A percentile compares a stretch with the other conserved stretches of the same genome.
These are phyloP conservation scores for Bostrychus sinensis DNA, from an alignment of 2,113 vertebrate species.

Conservation along the genomic window DNA sequence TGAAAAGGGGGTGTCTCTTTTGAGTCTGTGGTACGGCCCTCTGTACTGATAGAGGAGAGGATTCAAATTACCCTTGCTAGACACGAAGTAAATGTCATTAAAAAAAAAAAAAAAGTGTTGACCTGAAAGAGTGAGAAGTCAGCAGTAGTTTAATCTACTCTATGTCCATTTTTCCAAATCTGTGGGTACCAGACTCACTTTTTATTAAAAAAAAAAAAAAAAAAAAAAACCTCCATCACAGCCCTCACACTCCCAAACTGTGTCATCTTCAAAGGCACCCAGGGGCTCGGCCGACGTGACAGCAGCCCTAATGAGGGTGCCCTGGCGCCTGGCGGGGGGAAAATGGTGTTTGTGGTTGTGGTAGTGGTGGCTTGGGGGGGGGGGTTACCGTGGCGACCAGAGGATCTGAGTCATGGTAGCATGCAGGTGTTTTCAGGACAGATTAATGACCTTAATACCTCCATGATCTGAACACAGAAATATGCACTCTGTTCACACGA, in stretches of 20 bases:
- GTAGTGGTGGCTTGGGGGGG: neutral
- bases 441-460: slow-evolving; percentile 32
- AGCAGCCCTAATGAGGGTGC: slow-evolving; percentile 71
- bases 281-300: slow-evolving; percentile 65
- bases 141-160: no score
- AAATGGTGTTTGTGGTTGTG: no score
- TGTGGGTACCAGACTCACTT: neutral
- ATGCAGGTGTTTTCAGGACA: slow-evolving; percentile 55
- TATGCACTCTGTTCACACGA: neutral
- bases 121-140: no score
- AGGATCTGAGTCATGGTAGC: slow-evolving; percentile 70
- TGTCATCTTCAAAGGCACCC: slow-evolving; percentile 74
- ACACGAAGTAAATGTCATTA: no score
- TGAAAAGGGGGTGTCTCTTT: no score
- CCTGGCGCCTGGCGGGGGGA: slow-evolving; percentile 65
- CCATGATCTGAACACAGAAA: neutral
- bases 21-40: no score
- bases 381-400: slow-evolving; percentile 63
- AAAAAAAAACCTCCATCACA: neutral
- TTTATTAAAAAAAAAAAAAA: no score
- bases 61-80: no score
- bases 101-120: no score
- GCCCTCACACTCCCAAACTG: slow-evolving; percentile 9
- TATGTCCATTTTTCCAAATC: no score
- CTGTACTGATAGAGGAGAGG: no score